Base-by-base conservation (phyloP, 2,797 vertebrate genomes). In the Vespertilio murinus region DNA sequence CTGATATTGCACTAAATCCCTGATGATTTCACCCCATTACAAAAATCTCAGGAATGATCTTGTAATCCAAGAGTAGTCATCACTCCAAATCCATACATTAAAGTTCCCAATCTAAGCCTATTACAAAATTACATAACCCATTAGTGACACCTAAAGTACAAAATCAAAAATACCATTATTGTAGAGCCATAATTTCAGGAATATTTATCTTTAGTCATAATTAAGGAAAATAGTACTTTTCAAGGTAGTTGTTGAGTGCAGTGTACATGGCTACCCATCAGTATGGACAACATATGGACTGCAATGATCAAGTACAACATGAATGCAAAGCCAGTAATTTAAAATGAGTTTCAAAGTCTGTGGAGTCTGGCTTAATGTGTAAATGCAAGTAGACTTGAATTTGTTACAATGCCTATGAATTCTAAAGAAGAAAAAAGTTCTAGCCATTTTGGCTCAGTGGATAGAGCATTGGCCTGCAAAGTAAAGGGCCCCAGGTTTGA, bases 141-240 rank as follows among this genome's bases (percentile, higher is more conserved):
- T 17, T 92, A 18, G 13, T 45, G 40, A 12, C 75, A 42, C 95
- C 2, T 86, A 88, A 94, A 73, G 73, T 81, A 67, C 10, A 45
- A 54, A 90, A 67, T 75, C n/a, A 79, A 86, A 77, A 85, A 25
- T 9, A 74, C 22, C 28, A 42, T 87, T 90, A 90, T 40, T 83
- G 89, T 87, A 69, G 11, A 42, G 49, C 30, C 87, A 77, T 65
- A 87, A 97, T 95, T 54, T 82, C 38, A 91, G 17, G n/a, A 71
- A 22, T 65, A 40, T 73, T 47, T 65, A n/a, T 61, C 52, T 91
- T 94, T 89, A 92, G 25, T 84, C 28, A 9, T 45, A 94, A 40
- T 77, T 77, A 91, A 89, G 49, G 56, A 93, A 83, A 92, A 17
- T 70, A 88, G 10, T 75, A 70, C 23, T 93, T 88, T 91, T 88